phyloP scores from a whole-genome alignment of 2,797 vertebrate species.

The Sphaeramia orbicularis region DNA sequence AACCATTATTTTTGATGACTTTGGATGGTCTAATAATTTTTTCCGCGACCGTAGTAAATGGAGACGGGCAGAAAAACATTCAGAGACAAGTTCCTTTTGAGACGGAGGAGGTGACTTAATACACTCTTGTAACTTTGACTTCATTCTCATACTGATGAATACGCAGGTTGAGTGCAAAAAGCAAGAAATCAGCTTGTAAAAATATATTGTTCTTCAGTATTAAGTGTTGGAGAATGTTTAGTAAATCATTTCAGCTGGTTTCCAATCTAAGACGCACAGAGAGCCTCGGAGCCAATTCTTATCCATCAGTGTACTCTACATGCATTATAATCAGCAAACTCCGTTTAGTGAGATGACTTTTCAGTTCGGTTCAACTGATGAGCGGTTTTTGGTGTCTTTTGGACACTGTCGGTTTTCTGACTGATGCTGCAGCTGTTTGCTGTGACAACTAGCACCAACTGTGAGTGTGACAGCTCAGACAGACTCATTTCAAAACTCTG shows the following conservation, averaged over 20 bases:
- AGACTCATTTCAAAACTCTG: conserved; percentile 6
- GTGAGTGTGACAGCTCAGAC: conserved; percentile 27
- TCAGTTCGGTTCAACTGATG: conserved; percentile 14
- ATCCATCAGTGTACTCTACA: not conserved
- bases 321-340: not conserved
- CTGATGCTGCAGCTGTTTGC: conserved; percentile 43
- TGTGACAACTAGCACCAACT: conserved; percentile 27
- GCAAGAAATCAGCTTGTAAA: not conserved
- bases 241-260: conserved; percentile 1
- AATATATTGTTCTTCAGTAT: not conserved
- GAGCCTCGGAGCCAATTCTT: not conserved
- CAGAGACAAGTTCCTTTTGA: conserved; percentile 18
- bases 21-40: too few relatives aligned
- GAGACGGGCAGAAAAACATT: conserved; percentile 3
- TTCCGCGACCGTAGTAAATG: too few relatives aligned
- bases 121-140: conserved; percentile 2
- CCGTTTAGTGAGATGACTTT: conserved; percentile 6
- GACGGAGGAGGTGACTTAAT: conserved; percentile 12
- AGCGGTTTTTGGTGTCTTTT: conserved; percentile 22
- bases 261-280: not conserved
- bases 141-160: conserved; percentile 11
- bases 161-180: conserved; percentile 9
- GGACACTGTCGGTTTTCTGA: conserved; percentile 17
- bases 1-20: too few relatives aligned
- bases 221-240: not conserved